Percentiles rank a stretch among this genome's conserved stretches.
Evolutionary conservation across 2,888 invertebrate species (phyloP).

Genomic region (Allacma fusca): DNA sequence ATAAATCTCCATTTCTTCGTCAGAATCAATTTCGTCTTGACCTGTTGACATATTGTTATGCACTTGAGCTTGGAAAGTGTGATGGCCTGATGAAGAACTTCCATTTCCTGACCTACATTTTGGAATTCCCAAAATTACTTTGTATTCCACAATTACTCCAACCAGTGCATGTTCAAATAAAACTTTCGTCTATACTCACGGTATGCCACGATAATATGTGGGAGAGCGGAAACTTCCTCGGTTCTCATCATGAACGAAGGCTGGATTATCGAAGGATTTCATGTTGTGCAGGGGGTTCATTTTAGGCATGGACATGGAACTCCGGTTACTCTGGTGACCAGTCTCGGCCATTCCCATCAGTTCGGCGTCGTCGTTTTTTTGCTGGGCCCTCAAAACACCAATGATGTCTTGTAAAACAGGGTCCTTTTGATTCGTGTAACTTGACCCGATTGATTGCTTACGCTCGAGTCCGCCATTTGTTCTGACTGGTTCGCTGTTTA

Average conservation of each 20-base stretch:
- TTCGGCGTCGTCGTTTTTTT: neutral
- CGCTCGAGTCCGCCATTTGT: too few species aligned
- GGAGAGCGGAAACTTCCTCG: neutral
- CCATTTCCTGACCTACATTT: neutral
- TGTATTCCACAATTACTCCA: too few species aligned
- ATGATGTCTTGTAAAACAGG: neutral
- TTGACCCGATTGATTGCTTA: neutral
- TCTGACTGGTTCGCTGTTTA: neutral
- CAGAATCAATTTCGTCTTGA: neutral
- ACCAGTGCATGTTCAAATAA: too few species aligned
- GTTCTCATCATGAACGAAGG: conserved; percentile 13
- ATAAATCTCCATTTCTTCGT: conserved; percentile 3
- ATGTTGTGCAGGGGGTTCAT: neutral
- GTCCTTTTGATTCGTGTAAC: neutral
- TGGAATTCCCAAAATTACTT: too few species aligned
- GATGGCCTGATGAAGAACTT: neutral
- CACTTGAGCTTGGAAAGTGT: conserved; percentile 19
- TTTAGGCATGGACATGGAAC: neutral
- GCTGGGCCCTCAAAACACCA: neutral
- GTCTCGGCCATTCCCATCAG: neutral
- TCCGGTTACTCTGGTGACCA: neutral
- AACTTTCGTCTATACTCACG: neutral
- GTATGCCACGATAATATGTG: neutral
- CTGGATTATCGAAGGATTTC: conserved; percentile 21
- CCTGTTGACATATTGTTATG: neutral